phyloP scores from a whole-genome alignment of 2,113 vertebrate species.

The Sinocyclocheilus anshuiensis region DNA sequence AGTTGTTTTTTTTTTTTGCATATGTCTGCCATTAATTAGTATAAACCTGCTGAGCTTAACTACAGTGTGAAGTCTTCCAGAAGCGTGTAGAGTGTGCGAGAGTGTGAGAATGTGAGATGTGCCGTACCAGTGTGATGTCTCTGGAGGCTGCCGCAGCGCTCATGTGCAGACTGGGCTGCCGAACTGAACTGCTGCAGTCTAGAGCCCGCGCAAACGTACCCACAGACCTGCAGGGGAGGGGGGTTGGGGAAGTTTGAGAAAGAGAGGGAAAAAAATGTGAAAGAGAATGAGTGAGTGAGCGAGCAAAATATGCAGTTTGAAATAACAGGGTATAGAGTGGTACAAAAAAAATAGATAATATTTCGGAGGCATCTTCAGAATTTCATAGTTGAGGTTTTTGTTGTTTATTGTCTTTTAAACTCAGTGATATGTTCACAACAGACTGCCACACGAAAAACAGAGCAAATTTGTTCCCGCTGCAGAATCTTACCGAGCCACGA shows the following conservation, averaged over 20 bases:
- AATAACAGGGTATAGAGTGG: background rate
- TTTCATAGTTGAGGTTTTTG: background rate
- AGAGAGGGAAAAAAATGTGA: background rate
- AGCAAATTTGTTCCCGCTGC: background rate
- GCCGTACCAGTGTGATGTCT: conserved; percentile 79
- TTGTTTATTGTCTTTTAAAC: background rate
- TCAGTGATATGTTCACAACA: background rate
- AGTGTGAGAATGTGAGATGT: conserved; percentile 27
- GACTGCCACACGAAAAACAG: too few relatives aligned
- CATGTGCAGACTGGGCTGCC: conserved; percentile 84
- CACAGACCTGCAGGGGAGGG: conserved; percentile 70
- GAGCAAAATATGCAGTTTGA: background rate
- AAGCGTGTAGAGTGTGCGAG: conserved; percentile 15
- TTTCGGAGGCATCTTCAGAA: background rate
- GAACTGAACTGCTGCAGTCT: conserved; percentile 83
- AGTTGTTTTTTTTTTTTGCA: background rate
- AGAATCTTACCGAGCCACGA: conserved; percentile 92
- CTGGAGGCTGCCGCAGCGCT: conserved; percentile 82
- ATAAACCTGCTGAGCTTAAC: conserved; percentile 23
- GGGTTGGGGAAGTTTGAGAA: background rate
- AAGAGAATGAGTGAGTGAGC: background rate
- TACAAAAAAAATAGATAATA: background rate
- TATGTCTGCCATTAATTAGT: conserved; percentile 30
- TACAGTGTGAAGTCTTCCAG: conserved; percentile 42
- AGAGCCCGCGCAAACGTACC: conserved; percentile 80